Base-by-base conservation (phyloP, 2,888 invertebrate species). In the Silvanus unidentatus region DNA sequence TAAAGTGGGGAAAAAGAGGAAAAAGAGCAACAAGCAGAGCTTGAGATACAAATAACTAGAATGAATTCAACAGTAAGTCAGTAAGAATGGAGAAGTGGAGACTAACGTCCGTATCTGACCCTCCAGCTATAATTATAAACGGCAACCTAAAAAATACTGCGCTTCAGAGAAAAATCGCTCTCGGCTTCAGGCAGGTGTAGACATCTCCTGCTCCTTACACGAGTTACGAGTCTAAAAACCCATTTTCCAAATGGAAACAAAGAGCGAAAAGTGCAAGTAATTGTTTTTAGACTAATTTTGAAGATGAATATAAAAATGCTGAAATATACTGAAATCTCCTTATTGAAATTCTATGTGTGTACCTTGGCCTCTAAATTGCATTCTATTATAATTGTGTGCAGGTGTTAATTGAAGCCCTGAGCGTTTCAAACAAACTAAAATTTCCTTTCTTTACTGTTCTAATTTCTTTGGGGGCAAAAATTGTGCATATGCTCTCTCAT, bases 41-140 rank as follows among this genome's bases (percentile, higher is more conserved):
- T 22, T 8, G 3, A 22, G 4, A 32, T 5, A 32, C 10, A 32
- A 32, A 9, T 32, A 32, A 9, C 3, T 5, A 9, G n/a, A 32
- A 32, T 32, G 10, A 32, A 32, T 32, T 32, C 32, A 32, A 32
- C 32, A 12, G 32, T 32, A 12, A 12, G 32, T 32, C 10, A 32
- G 32, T 32, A 12, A 32, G 12, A n/a, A 37, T 15, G 36, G 13
- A 36, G 12, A 16, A 11, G 12, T 11, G 35, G 15, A 13, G 39
- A 45, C 45, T 27, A 15, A 39, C 30, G 42, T 28, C 39, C 29
- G 39, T 39, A 42, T 42, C 42, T 45, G 42, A 45, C 39, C 39
- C 39, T 14, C 32, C n/a, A 39, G 42, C 45, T 45, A 45, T 35
- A 42, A 45, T 42, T 45, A 45, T 16, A 13, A 11, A 9, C 9